Conservation (phyloP, 2,113 vertebrate species). For the Thunnus maccoyii region DNA sequence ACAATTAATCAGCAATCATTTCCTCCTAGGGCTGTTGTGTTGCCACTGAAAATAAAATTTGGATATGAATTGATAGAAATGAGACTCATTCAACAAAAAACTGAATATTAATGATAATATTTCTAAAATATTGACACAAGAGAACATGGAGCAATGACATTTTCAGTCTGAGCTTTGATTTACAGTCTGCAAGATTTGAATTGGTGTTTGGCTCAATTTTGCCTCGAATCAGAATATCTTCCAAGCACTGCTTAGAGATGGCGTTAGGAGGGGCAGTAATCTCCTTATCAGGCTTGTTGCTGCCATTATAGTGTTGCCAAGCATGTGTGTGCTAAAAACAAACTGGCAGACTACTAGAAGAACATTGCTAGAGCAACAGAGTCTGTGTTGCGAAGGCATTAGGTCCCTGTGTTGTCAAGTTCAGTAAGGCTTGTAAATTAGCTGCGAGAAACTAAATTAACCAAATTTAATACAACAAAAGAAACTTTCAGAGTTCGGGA, state of each 20-base stretch:
- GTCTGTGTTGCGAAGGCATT: neutral
- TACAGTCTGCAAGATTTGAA: conserved; percentile 1
- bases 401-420: conserved; percentile 9
- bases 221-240: conserved; percentile 34
- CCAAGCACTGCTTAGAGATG: conserved; percentile 32
- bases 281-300: conserved; percentile 42
- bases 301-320: conserved; percentile 42
- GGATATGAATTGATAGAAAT: neutral
- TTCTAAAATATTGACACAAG: conserved; percentile 12
- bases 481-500: conserved; percentile 1
- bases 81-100: neutral
- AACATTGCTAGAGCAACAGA: conserved; percentile 9
- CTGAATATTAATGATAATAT: conserved; percentile 11
- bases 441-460: neutral
- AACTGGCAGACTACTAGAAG: neutral
- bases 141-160: neutral
- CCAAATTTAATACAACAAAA: neutral
- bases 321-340: conserved; percentile 35
- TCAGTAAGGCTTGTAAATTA: conserved; percentile 1
- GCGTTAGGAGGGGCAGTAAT: conserved; percentile 42
- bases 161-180: conserved; percentile 18
- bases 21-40: neutral
- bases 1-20: neutral
- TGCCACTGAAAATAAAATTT: neutral
- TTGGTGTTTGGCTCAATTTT: conserved; percentile 10